Evolutionary conservation across 2,888 invertebrate genomes (phyloP), one percentile per base, ranked within the genome.

Genomic region (Bruchidius siliquastri): DNA sequence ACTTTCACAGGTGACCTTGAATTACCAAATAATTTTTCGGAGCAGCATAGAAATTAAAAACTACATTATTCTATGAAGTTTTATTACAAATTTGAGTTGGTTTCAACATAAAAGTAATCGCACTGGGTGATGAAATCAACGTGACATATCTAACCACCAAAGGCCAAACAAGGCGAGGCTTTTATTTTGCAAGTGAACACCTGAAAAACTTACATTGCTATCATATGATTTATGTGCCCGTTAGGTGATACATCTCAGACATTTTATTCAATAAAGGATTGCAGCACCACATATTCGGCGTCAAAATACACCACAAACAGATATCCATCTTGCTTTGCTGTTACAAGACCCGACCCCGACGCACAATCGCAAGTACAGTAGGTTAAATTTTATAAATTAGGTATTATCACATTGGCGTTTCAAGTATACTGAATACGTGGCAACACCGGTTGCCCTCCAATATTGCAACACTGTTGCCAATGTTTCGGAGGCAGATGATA

Each of bases 1-100:
- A 82, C 82, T 83, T 83, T 83, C 82, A 81, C 82, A 79, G 77
- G 72, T 80, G 83, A 82, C 83, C 83, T 83, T 83, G 82, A 80
- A 77, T 72, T 72, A 74, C 72, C 72, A 69, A 72, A 21, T 71
- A 49, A 72, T 30, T 13, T 32, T 71, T 72, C 72, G 26, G 22
- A 49, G 18, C 13, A 49, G 18, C 49, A 30, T 30, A 49, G 8
- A 49, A 49, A 49, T 49, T 13, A 49, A 49, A 49, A 49, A 49
- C 49, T 49, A 49, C 49, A 49, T 49, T 49, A 49, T 18, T 49
- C 49, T 49, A 49, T 69, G 21, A 69, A 71, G 66, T 73, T 32
- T 73, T 71, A 71, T 73, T 73, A 71, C 71, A 73, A 71, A 71
- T 66, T 13, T 32, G 21, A 49, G 49, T 69, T 22, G 68, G 30